These are phyloP conservation scores for Acanthococcus lagerstroemiae DNA, from an alignment of 2,888 invertebrate species.

Conservation along the genomic window DNA sequence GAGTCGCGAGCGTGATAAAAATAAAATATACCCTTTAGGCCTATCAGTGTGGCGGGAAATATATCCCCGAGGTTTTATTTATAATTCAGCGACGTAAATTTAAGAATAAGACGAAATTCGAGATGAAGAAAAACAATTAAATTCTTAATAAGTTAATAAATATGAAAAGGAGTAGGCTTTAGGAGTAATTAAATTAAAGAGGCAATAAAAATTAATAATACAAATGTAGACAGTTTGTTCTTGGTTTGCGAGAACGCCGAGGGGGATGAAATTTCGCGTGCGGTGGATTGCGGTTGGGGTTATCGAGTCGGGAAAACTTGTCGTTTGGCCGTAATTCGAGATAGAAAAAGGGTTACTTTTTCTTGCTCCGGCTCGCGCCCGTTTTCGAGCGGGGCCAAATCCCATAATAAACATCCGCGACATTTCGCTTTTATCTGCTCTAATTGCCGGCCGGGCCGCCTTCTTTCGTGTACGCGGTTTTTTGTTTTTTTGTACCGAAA, in stretches of 20 bases:
- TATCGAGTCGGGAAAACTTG: conserved; percentile 17
- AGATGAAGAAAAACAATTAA: conserved; percentile 28
- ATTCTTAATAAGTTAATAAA: conserved; percentile 30
- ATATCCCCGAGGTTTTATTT: conserved; percentile 23
- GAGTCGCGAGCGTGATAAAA: conserved; percentile 14
- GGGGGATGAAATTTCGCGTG: background rate
- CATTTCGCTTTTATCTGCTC: conserved; percentile 25
- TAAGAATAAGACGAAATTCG: conserved; percentile 27
- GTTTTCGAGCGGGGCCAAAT: conserved; percentile 9
- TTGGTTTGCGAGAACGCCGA: background rate
- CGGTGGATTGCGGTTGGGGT: background rate
- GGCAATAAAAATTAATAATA: conserved; percentile 30
- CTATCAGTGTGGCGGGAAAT: conserved; percentile 19
- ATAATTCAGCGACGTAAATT: conserved; percentile 26
- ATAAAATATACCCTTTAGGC: conserved; percentile 30
- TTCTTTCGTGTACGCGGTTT: background rate
- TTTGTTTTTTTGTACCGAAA: background rate
- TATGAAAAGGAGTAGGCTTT: conserved; percentile 22
- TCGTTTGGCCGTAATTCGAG: conserved; percentile 17
- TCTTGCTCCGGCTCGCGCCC: conserved; percentile 10
- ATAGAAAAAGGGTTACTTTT: conserved; percentile 20
- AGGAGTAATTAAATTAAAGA: conserved; percentile 28
- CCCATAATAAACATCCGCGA: conserved; percentile 30
- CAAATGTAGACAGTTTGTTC: conserved; percentile 23
- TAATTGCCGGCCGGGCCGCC: conserved; percentile 10